Percentiles rank a stretch among this genome's conserved stretches.
Evolutionary conservation across 2,797 vertebrate genomes (phyloP).

Genomic region (Xenentodon cancila): DNA sequence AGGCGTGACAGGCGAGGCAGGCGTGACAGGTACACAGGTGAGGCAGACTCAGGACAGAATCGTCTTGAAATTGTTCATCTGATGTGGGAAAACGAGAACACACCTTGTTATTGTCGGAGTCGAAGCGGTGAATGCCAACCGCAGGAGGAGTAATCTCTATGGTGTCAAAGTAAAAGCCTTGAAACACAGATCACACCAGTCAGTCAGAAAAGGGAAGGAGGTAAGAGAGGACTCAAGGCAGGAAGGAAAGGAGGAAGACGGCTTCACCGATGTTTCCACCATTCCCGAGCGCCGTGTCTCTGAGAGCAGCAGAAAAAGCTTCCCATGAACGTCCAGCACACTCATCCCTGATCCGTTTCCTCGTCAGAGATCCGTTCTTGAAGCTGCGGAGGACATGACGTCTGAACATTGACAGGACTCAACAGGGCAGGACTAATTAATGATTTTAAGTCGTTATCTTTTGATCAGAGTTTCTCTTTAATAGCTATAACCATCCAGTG

Average conservation of each 20-base stretch:
- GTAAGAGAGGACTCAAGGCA: too few relatives aligned
- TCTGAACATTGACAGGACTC: not conserved
- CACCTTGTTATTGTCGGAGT: conserved; percentile 78
- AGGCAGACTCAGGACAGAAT: too few relatives aligned
- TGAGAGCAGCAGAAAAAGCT: conserved; percentile 85
- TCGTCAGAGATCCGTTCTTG: conserved; percentile 94
- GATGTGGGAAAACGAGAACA: not conserved
- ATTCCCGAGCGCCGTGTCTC: conserved; percentile 86
- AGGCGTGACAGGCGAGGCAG: too few relatives aligned
- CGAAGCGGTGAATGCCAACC: conserved; percentile 86
- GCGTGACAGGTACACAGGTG: too few relatives aligned
- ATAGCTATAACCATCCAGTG: too few relatives aligned
- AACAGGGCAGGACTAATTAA: too few relatives aligned
- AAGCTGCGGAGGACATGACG: conserved; percentile 80
- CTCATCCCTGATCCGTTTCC: conserved; percentile 89
- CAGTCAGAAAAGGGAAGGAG: conserved; percentile 1
- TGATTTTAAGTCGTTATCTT: too few relatives aligned
- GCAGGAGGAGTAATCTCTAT: conserved; percentile 93
- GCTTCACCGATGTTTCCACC: conserved; percentile 86
- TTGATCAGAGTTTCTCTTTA: too few relatives aligned
- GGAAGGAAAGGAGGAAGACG: too few relatives aligned
- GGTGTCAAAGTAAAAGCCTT: conserved; percentile 95
- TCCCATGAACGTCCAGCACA: conserved; percentile 89
- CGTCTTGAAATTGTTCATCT: not conserved
- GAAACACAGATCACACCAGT: conserved; percentile 11